These are phyloP conservation scores for Spatulosminthurus flaviceps DNA, from an alignment of 2,888 invertebrate genomes.

Conservation along the genomic window DNA sequence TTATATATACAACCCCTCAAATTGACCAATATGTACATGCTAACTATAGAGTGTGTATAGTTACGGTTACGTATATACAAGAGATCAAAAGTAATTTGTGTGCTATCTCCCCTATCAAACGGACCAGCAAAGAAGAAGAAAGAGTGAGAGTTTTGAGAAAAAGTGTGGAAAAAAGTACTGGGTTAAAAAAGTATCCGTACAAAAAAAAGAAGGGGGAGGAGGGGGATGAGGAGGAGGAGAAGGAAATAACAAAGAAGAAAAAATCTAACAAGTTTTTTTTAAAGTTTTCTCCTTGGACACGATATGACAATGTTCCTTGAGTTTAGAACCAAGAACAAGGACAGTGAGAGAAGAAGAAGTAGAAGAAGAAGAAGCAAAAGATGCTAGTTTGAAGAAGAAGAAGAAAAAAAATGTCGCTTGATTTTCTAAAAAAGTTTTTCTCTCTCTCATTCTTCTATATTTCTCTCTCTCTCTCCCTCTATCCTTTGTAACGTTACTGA, in stretches of 20 bases:
- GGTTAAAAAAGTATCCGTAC: neutral
- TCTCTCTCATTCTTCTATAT: neutral
- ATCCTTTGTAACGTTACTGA: neutral
- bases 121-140: too few relatives aligned
- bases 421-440: conserved; percentile 6
- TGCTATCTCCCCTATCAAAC: too few relatives aligned
- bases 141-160: too few relatives aligned
- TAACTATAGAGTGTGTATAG: too few relatives aligned
- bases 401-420: conserved; percentile 18
- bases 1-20: too few relatives aligned
- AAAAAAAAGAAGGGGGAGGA: neutral
- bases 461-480: too few relatives aligned
- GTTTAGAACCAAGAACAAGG: neutral
- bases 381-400: neutral
- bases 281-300: conserved; percentile 25
- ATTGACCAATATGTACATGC: too few relatives aligned
- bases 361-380: too few relatives aligned
- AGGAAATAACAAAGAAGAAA: neutral
- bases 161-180: neutral
- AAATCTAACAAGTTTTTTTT: conserved; percentile 5
- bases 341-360: conserved; percentile 5
- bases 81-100: too few relatives aligned
- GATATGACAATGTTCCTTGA: neutral
- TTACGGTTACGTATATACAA: too few relatives aligned
- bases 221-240: neutral